Percentiles rank a stretch among this genome's conserved stretches.
phyloP scores from a whole-genome alignment of 2,113 vertebrate genomes.

The Shinisaurus crocodilurus region DNA sequence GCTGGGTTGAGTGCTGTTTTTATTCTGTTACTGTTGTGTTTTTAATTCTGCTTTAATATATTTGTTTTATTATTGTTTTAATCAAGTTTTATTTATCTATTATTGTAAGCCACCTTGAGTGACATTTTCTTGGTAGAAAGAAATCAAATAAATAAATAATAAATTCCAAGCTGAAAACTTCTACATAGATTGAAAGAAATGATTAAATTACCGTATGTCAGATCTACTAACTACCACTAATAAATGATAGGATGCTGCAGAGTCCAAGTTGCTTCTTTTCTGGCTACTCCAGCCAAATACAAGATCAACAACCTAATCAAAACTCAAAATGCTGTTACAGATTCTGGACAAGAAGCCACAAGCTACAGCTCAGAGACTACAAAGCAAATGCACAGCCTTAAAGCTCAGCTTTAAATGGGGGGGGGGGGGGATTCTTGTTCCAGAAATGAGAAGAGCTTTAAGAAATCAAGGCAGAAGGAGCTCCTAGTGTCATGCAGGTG shows the following conservation, averaged over 20 bases:
- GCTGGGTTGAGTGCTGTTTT: too few species aligned
- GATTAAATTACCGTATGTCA: slow-evolving; percentile 3
- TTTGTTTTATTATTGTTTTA: too few species aligned
- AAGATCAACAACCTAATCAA: neutral
- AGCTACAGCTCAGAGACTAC: neutral
- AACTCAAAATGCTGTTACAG: neutral
- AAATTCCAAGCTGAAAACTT: neutral
- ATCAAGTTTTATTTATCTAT: too few species aligned
- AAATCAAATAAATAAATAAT: too few species aligned
- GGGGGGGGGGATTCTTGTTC: fast-evolving
- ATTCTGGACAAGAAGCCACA: neutral
- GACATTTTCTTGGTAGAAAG: too few species aligned
- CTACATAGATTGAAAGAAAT: neutral
- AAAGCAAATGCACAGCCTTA: neutral
- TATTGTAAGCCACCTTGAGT: too few species aligned
- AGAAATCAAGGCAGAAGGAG: neutral
- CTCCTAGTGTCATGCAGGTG: neutral
- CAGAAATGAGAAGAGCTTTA: neutral
- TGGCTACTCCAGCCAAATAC: neutral
- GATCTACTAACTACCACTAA: neutral
- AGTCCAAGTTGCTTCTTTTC: neutral
- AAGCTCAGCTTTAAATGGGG: neutral
- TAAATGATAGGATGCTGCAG: neutral
- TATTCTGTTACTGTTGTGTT: too few species aligned
- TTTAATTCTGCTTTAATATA: too few species aligned